Percentiles rank a stretch among this genome's conserved stretches.
Evolutionary conservation across 2,888 invertebrate genomes (phyloP).

Genomic region (Dasysyrphus tricinctus): DNA sequence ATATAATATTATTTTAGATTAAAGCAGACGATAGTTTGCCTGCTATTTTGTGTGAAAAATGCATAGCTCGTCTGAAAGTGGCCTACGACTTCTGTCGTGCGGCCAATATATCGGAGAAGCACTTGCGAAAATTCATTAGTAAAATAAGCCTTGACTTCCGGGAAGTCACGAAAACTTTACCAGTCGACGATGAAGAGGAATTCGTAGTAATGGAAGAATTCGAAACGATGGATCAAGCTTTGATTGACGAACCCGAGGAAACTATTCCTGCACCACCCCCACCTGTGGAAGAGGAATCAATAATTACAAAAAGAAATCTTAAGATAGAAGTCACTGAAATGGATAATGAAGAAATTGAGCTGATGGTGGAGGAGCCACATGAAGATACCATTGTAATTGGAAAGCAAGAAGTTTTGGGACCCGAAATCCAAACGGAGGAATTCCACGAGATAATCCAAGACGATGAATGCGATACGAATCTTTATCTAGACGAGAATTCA

Average conservation of each 20-base stretch:
- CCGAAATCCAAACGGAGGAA: slow-evolving; percentile 71
- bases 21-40: slow-evolving; percentile 78
- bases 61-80: slow-evolving; percentile 78
- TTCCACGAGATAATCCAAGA: slow-evolving; percentile 76
- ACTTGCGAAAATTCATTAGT: slow-evolving; percentile 78
- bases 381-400: slow-evolving; percentile 14
- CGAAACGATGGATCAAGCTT: slow-evolving; percentile 61
- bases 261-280: background rate
- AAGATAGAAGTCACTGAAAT: slow-evolving; percentile 32
- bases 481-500: slow-evolving; percentile 73
- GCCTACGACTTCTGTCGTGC: slow-evolving; percentile 78
- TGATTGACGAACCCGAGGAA: slow-evolving; percentile 50
- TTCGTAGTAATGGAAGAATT: slow-evolving; percentile 62
- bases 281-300: slow-evolving; percentile 4
- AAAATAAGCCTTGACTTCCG: slow-evolving; percentile 79
- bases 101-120: slow-evolving; percentile 78
- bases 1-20: slow-evolving; percentile 75
- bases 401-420: slow-evolving; percentile 45
- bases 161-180: slow-evolving; percentile 77
- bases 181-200: slow-evolving; percentile 43
- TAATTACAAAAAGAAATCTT: background rate
- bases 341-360: slow-evolving; percentile 34
- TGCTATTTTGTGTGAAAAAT: slow-evolving; percentile 78
- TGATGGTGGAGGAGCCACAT: slow-evolving; percentile 26
- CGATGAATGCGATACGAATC: slow-evolving; percentile 56